Base-by-base conservation (phyloP, 1,140 invertebrate species). In the Magallana angulata region DNA sequence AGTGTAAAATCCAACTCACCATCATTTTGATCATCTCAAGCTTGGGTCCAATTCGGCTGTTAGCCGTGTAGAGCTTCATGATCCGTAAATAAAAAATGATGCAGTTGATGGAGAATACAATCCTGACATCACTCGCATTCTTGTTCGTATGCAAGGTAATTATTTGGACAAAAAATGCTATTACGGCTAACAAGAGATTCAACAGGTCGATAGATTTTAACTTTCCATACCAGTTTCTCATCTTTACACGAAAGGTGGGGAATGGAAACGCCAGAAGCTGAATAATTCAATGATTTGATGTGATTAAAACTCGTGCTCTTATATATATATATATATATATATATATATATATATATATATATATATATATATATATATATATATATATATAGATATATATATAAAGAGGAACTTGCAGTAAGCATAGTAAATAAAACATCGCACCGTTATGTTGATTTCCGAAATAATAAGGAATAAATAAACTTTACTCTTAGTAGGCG, bases 11-110 rank as follows among this genome's bases (percentile, higher is more conserved):
- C 36, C 36, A 57, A 87, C 92, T 91, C 91, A 95, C 94, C 95
- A 95, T 95, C 86, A 92, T 93, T 82, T 94, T 92, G 9, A 95
- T 95, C 92, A 95, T 95, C 82, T 95, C 93, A 7, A 95, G 92
- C 87, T 95, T 95, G 11, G 95, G 95, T 14, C 95, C 95, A 5
- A 95, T 90, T 11, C 90, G 87, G 36, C 91, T 92, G 90, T 93
- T 93, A 30, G 92, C 91, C 16, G 91, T 93, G 85, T 93, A 94
- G 7, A 94, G 80, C 62, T 93, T 93, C 76, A 94, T 89, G 24
- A 94, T 89, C 57, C 94, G 85, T 11, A 95, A 86, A 87, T 91
- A 94, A 83, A 94, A 94, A n/a, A 94, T 89, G 48, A 93, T 90
- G 36, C 88, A 90, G 84, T 92, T 94, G 82, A 94, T 80, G 84